phyloP scores from a whole-genome alignment of 2,888 invertebrate species.

The Lampropteryx suffumata region DNA sequence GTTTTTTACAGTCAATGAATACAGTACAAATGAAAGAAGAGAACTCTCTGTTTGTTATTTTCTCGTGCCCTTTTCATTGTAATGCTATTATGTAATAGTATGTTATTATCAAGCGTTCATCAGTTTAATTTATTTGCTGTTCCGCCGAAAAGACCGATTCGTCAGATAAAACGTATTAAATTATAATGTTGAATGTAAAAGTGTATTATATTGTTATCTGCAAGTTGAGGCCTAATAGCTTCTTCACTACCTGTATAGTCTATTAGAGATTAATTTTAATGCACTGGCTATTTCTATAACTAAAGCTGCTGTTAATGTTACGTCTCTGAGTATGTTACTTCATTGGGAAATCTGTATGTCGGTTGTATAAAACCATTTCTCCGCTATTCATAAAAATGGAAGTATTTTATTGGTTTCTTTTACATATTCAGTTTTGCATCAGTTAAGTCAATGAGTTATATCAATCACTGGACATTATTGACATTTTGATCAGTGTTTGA shows the following conservation, averaged over 20 bases:
- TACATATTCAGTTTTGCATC: conserved; percentile 7
- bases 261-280: conserved; percentile 40
- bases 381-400: background rate
- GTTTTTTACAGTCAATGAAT: no score
- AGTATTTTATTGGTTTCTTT: background rate
- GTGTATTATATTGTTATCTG: conserved; percentile 59
- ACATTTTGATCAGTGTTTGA: no score
- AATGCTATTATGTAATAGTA: no score
- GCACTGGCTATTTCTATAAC: conserved; percentile 23
- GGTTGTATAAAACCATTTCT: conserved; percentile 10
- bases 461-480: no score
- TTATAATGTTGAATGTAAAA: conserved; percentile 39
- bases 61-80: conserved; percentile 19
- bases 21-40: no score
- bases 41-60: conserved; percentile 1
- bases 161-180: conserved; percentile 21
- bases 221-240: conserved; percentile 59
- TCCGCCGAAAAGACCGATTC: conserved; percentile 23
- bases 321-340: conserved; percentile 14
- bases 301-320: conserved; percentile 8
- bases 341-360: conserved; percentile 1
- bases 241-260: conserved; percentile 48
- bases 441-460: background rate
- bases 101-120: conserved; percentile 25
- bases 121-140: conserved; percentile 14